Base-by-base conservation (phyloP, 2,113 vertebrate genomes). In the Cyanoderma ruficeps region DNA sequence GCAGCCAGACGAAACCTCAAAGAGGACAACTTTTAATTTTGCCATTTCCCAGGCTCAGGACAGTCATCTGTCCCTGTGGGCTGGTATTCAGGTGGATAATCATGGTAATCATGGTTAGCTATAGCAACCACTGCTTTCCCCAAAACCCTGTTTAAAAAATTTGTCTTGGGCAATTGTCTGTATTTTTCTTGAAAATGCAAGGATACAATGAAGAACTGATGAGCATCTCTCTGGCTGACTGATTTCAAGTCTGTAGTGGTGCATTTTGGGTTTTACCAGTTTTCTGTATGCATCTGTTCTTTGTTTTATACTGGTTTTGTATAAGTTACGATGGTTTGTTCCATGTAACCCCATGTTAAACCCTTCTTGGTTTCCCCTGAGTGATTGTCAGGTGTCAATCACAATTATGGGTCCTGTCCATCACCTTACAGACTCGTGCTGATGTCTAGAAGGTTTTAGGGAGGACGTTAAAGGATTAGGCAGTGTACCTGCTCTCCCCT, bases 11-110 rank as follows among this genome's bases (percentile, higher is more conserved):
- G 23, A 89, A 93, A 74, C 11, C 23, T 74, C 55, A 49, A 78
- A 72, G 24, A 61, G 11, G 8, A 33, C 2, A 81, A 33, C 16
- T 44, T 80, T 69, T 56, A 31, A 53, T 27, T 61, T 90, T 33
- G 2, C 10, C 4, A 2, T 70, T 83, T 60, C 9, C 21, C 42
- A 70, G 35, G 22, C 83, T 60, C 31, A 53, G 8, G 5, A 3
- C 33, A 78, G 15, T 50, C 17, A 5, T 70, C 65, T 60, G 6
- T 67, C 16, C 10, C 0, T 0, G 5, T 31, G 39, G 8, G 33
- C 5, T 70, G 33, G 19, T 39, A 60, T 65, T 83, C 31, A 41
- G 4, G 20, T 53, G 25, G 6, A 8, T 52, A 75, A 52, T 46
- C 15, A 31, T 12, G 5, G 21, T 33, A 63, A 70, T 46, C 9